Evolutionary conservation across 2,113 vertebrate genomes (phyloP).

Genomic region (Pterocles gutturalis): DNA sequence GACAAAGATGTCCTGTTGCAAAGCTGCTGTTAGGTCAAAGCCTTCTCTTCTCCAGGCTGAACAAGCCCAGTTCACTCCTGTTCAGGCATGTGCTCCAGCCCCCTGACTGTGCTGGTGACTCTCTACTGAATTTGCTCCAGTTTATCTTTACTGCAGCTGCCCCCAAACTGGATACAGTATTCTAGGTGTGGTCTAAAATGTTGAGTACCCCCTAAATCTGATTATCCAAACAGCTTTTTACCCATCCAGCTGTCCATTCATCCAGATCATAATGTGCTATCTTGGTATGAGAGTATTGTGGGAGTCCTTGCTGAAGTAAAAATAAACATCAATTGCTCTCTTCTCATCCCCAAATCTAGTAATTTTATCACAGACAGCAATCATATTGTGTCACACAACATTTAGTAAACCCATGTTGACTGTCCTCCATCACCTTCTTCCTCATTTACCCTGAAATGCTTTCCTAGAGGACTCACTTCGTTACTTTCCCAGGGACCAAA

Average conservation of each 20-base stretch:
- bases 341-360: background rate
- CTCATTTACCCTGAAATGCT: background rate
- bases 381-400: accelerated
- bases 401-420: background rate
- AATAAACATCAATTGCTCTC: background rate
- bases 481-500: background rate
- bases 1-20: background rate
- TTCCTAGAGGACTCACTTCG: background rate
- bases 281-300: background rate
- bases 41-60: background rate
- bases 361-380: background rate
- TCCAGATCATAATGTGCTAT: background rate
- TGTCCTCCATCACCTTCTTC: background rate
- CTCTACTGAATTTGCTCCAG: background rate
- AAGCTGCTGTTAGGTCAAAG: background rate
- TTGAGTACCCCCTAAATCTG: background rate
- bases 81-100: background rate
- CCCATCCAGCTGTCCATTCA: background rate
- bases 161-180: background rate
- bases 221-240: background rate
- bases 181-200: background rate
- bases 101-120: background rate
- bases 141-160: background rate
- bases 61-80: background rate
- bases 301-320: background rate